These are phyloP conservation scores for Sisyra nigra DNA, from an alignment of 2,888 invertebrate genomes.

Conservation along the genomic window DNA sequence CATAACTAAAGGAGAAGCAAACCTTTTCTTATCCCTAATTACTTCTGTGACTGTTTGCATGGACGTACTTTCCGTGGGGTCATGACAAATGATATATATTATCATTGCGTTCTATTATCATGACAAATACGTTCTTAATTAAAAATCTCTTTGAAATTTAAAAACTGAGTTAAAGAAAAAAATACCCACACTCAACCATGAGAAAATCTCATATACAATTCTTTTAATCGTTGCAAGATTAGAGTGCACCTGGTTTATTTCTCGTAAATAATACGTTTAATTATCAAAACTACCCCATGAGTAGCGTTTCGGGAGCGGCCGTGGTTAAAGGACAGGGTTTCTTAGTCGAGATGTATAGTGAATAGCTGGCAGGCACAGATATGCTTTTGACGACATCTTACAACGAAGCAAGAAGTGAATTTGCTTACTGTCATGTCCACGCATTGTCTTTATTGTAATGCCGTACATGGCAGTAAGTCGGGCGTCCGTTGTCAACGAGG, in stretches of 20 bases:
- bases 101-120: too few species aligned
- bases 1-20: background rate
- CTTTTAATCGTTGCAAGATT: too few species aligned
- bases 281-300: too few species aligned
- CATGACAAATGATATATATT: too few species aligned
- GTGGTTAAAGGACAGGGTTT: background rate
- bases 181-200: too few species aligned
- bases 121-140: too few species aligned
- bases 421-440: constrained; percentile 9
- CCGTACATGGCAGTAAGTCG: background rate
- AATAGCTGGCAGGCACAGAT: constrained; percentile 6
- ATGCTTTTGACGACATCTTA: constrained; percentile 5
- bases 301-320: too few species aligned
- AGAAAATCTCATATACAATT: too few species aligned
- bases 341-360: background rate
- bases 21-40: constrained; percentile 24
- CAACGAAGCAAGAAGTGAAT: constrained; percentile 7
- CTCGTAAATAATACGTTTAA: too few species aligned
- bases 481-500: background rate
- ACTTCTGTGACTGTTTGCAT: constrained; percentile 16
- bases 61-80: background rate
- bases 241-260: too few species aligned
- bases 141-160: too few species aligned
- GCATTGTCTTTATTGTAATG: constrained; percentile 4
- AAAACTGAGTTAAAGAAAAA: too few species aligned